These are phyloP conservation scores for Apistogramma diplotaenia DNA, from an alignment of 2,113 vertebrate species.

Conservation along the genomic window DNA sequence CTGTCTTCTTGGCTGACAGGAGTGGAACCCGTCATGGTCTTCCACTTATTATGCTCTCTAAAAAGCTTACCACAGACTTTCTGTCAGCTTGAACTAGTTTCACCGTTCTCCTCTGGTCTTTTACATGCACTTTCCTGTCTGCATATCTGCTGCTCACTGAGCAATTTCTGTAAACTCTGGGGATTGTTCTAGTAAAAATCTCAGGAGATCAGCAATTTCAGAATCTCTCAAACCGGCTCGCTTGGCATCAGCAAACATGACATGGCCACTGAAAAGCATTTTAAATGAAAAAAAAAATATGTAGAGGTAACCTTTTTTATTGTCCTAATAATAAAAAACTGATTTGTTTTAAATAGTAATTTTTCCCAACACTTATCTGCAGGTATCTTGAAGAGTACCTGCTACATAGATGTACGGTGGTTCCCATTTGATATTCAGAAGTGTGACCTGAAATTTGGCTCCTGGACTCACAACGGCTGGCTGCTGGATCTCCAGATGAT, in stretches of 20 bases:
- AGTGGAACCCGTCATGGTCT: not conserved
- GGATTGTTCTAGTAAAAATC: not conserved
- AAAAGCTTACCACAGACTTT: not conserved
- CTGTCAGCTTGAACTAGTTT: not conserved
- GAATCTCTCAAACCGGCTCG: not conserved
- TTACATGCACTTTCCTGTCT: not conserved
- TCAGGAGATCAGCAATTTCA: slow-evolving; percentile 4
- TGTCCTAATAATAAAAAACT: not conserved
- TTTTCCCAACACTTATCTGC: not conserved
- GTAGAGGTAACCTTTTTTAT: not conserved
- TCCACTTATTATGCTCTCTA: not conserved
- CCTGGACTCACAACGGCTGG: slow-evolving; percentile 91
- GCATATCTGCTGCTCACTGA: not conserved
- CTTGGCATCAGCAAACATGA: not conserved
- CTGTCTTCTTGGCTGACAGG: not conserved
- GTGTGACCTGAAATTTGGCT: slow-evolving; percentile 91
- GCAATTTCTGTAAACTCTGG: not conserved
- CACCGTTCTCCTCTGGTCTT: not conserved
- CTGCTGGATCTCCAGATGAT: slow-evolving; percentile 90
- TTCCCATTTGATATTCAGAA: slow-evolving; percentile 93
- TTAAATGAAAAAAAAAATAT: not conserved
- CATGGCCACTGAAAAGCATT: not conserved
- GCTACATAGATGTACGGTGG: slow-evolving; percentile 92
- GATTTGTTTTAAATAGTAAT: not conserved
- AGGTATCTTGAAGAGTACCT: slow-evolving; percentile 85